Percentiles rank a stretch among this genome's conserved stretches.
Evolutionary conservation across 2,797 vertebrate species (phyloP).

Genomic region (Calcarius lapponicus): DNA sequence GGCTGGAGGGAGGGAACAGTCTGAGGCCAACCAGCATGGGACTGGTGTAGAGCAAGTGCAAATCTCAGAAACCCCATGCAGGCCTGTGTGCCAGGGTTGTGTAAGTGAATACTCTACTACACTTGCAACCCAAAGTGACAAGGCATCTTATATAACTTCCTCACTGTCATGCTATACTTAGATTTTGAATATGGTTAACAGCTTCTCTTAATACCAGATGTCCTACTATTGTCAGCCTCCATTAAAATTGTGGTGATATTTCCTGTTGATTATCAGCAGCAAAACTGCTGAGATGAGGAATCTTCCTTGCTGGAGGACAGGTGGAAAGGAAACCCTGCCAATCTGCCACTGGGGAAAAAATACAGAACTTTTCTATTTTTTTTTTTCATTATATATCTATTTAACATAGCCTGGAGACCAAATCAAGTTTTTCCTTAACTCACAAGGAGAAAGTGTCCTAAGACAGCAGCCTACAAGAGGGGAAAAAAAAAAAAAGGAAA

Average conservation of each 20-base stretch:
- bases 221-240: constrained; percentile 38
- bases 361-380: not conserved
- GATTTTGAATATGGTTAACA: constrained; percentile 32
- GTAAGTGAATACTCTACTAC: not conserved
- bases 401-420: not conserved
- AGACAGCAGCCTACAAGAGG: not conserved
- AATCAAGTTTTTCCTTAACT: not conserved
- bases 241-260: not conserved
- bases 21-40: not conserved
- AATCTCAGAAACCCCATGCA: not conserved
- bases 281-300: constrained; percentile 41
- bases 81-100: not conserved
- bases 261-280: constrained; percentile 39
- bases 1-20: not conserved
- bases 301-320: constrained; percentile 32
- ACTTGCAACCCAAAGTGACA: constrained; percentile 10
- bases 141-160: constrained; percentile 24
- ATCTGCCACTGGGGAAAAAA: not conserved
- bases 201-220: constrained; percentile 52
- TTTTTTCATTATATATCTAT: not conserved
- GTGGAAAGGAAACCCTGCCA: constrained; percentile 39
- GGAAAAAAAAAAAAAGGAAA: not conserved
- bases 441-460: not conserved
- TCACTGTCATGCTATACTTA: constrained; percentile 41
- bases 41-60: not conserved